Conservation (phyloP, 1,140 invertebrate genomes). For the Diorhabda sublineata region DNA sequence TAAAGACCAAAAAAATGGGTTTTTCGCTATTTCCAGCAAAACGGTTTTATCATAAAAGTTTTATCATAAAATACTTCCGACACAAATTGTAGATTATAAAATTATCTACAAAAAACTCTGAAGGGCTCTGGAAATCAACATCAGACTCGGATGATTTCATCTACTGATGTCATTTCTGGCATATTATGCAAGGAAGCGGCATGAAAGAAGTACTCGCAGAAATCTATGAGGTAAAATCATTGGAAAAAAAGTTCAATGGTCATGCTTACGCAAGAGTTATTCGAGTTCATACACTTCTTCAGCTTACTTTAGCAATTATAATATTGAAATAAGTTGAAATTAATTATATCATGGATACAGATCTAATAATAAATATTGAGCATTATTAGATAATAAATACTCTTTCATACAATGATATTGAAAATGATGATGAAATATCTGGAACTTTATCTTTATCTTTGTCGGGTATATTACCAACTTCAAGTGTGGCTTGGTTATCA, state of each 20-base stretch:
- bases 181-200: slow-evolving; percentile 23
- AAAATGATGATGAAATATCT: slow-evolving; percentile 37
- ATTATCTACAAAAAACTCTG: no score
- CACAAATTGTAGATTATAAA: no score
- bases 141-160: slow-evolving; percentile 16
- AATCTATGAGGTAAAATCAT: slow-evolving; percentile 20
- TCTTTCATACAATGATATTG: slow-evolving; percentile 30
- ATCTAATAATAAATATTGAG: slow-evolving; percentile 29
- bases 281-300: slow-evolving; percentile 22
- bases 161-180: slow-evolving; percentile 15
- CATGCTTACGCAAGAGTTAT: slow-evolving; percentile 24
- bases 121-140: no score
- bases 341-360: slow-evolving; percentile 34
- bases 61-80: no score
- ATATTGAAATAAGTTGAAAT: slow-evolving; percentile 24
- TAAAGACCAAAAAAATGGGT: no score
- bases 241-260: slow-evolving; percentile 25
- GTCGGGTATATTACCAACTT: slow-evolving; percentile 31
- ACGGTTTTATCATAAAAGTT: no score
- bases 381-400: slow-evolving; percentile 9
- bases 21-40: no score
- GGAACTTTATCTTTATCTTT: slow-evolving; percentile 42
- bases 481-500: slow-evolving; percentile 42
- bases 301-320: slow-evolving; percentile 23
- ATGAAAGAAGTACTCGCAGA: slow-evolving; percentile 18